A percentile compares a stretch with the other conserved stretches of the same genome.
phyloP scores from a whole-genome alignment of 2,888 invertebrate genomes.

The Tillus elongatus region DNA sequence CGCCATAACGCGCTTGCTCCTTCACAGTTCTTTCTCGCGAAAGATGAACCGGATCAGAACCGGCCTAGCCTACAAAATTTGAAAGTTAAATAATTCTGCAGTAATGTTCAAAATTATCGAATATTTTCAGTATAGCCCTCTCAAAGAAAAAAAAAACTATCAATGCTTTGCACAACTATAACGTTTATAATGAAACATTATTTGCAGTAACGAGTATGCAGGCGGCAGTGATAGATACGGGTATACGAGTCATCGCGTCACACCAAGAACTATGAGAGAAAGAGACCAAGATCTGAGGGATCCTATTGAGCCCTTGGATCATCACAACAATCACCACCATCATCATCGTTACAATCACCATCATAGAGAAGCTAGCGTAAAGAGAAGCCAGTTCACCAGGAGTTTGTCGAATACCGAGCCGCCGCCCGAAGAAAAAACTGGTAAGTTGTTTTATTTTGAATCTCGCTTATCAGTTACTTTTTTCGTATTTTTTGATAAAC shows the following conservation, averaged over 20 bases:
- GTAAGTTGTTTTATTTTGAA: conserved; percentile 49
- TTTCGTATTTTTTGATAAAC: too few relatives aligned
- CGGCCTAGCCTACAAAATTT: too few relatives aligned
- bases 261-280: conserved; percentile 23
- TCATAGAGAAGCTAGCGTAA: conserved; percentile 50
- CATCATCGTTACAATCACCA: conserved; percentile 30
- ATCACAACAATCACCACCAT: conserved; percentile 40
- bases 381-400: conserved; percentile 58
- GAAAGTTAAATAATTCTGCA: too few relatives aligned
- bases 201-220: conserved; percentile 32
- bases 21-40: too few relatives aligned
- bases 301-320: conserved; percentile 30
- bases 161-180: too few relatives aligned
- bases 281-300: conserved; percentile 29
- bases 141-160: too few relatives aligned
- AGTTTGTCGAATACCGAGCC: conserved; percentile 76
- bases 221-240: conserved; percentile 31
- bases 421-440: conserved; percentile 76
- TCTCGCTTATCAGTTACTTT: too few relatives aligned
- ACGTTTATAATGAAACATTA: too few relatives aligned
- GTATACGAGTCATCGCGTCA: conserved; percentile 27
- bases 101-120: not conserved
- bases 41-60: too few relatives aligned
- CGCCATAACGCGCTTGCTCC: too few relatives aligned
- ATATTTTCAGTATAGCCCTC: too few relatives aligned